Conservation (phyloP, 2,113 vertebrate species). For the Pelodiscus sinensis region DNA sequence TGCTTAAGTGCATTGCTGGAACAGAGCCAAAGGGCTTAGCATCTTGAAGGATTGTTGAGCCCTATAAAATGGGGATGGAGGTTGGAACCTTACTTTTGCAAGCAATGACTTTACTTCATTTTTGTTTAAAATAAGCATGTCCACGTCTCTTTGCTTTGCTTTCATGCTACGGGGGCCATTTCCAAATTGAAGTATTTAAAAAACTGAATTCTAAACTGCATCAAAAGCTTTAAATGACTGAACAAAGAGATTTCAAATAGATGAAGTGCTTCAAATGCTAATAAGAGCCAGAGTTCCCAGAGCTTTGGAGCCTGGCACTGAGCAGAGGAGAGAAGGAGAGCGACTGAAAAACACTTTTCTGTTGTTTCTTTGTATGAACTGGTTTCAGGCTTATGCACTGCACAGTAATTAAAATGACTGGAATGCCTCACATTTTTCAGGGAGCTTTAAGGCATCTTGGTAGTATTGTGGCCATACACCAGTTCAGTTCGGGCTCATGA, state of each 20-base stretch:
- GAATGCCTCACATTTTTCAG: conserved; percentile 81
- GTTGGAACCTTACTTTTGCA: conserved; percentile 7
- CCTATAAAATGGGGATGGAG: conserved; percentile 22
- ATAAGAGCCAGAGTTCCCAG: conserved; percentile 56
- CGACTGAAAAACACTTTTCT: conserved; percentile 75
- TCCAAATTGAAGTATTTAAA: conserved; percentile 54
- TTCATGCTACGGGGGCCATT: conserved; percentile 41
- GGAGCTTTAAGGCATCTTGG: conserved; percentile 66
- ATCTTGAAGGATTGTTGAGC: conserved; percentile 19
- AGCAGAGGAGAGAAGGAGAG: conserved; percentile 58
- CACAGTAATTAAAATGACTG: conserved; percentile 82
- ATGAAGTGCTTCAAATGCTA: conserved; percentile 68
- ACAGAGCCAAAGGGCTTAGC: conserved; percentile 37
- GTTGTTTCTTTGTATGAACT: conserved; percentile 78
- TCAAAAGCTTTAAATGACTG: conserved; percentile 56
- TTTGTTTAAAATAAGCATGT: conserved; percentile 52
- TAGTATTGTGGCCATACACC: conserved; percentile 48
- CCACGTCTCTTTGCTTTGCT: conserved; percentile 32
- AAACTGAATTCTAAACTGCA: conserved; percentile 54
- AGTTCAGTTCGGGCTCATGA: conserved; percentile 54
- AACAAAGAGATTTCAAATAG: conserved; percentile 70
- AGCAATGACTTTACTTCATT: conserved; percentile 52
- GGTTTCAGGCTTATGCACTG: conserved; percentile 78
- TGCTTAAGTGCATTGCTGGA: conserved; percentile 68
- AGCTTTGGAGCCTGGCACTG: conserved; percentile 48